Percentiles rank a stretch among this genome's conserved stretches.
These are phyloP conservation scores for Zosterops borbonicus DNA, from an alignment of 2,113 vertebrate species.

Conservation along the genomic window DNA sequence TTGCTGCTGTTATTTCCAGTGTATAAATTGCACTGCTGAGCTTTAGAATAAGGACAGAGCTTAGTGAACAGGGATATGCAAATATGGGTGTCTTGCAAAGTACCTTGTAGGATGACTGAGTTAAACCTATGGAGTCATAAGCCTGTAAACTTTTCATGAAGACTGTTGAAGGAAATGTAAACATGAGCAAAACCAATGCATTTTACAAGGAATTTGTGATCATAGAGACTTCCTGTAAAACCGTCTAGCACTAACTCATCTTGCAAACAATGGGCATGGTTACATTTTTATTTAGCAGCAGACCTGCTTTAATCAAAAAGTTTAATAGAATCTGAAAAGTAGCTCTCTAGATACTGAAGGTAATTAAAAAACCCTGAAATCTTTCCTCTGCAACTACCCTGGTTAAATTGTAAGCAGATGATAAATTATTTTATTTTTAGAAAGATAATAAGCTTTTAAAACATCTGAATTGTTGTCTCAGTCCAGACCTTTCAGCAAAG, in stretches of 20 bases:
- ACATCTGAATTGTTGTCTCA: background rate
- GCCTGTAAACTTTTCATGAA: background rate
- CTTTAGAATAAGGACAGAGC: background rate
- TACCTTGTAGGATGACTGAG: background rate
- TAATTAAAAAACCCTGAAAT: background rate
- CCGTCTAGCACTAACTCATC: background rate
- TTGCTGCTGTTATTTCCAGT: background rate
- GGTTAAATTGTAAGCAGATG: conserved; percentile 3
- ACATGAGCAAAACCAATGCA: background rate
- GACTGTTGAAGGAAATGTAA: background rate
- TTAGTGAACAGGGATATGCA: background rate
- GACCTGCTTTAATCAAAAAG: background rate
- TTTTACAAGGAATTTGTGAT: background rate
- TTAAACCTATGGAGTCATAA: background rate
- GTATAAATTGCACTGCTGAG: background rate
- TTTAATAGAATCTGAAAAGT: background rate
- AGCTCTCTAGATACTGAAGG: background rate
- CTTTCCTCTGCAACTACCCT: background rate
- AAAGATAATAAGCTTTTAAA: conserved; percentile 14
- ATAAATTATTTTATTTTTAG: background rate
- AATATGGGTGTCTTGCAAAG: background rate
- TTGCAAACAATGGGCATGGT: background rate
- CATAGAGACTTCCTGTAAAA: background rate
- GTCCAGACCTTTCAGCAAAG: background rate
- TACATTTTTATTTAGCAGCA: background rate